Evolutionary conservation across 2,797 vertebrate genomes (phyloP).

Genomic region (Eleutherodactylus coqui): DNA sequence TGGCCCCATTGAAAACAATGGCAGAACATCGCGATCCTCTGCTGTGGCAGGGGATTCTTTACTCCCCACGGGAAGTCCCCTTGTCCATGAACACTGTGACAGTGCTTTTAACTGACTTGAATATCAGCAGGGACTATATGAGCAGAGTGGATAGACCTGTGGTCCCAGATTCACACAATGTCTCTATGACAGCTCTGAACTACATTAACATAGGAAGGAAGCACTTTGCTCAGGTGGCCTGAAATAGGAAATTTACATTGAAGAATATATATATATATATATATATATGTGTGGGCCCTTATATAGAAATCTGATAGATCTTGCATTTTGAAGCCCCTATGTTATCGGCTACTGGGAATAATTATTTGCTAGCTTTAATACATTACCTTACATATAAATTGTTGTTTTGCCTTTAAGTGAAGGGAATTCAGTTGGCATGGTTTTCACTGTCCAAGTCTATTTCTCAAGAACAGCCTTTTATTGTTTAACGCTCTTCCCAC

Average conservation of each 20-base stretch:
- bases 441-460: background rate
- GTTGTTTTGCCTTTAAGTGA: background rate
- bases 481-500: background rate
- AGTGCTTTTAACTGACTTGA: background rate
- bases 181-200: background rate
- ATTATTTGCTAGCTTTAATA: no score
- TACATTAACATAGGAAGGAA: background rate
- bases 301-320: background rate
- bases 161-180: background rate
- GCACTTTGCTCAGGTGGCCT: no score
- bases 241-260: background rate
- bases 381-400: background rate
- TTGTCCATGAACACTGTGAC: no score
- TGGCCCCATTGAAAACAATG: no score
- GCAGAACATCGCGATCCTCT: no score
- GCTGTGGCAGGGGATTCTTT: no score
- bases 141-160: background rate
- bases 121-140: background rate
- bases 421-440: background rate
- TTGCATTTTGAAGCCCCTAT: background rate
- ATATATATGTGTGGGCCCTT: background rate
- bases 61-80: no score
- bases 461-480: background rate
- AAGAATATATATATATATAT: no score
- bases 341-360: background rate